phyloP scores from a whole-genome alignment of 2,113 vertebrate species.

The Danionella cerebrum region DNA sequence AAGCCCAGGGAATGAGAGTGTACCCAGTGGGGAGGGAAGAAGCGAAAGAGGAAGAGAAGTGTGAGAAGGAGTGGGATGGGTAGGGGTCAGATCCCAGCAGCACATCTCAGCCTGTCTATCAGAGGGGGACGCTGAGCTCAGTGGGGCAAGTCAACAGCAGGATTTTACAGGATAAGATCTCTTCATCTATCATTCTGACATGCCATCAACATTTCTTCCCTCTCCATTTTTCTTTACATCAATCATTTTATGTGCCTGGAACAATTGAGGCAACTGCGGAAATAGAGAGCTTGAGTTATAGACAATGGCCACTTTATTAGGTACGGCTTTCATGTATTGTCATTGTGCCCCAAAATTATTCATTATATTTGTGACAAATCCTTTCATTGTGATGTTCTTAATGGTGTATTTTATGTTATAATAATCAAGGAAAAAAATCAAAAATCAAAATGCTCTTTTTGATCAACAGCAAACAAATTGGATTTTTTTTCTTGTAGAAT shows the following conservation, averaged over 20 bases:
- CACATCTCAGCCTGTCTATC: neutral
- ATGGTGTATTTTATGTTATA: no score
- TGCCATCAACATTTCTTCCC: constrained; percentile 11
- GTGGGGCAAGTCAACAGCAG: neutral
- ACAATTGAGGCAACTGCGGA: constrained; percentile 9
- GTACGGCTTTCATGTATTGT: no score
- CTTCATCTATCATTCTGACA: constrained; percentile 21
- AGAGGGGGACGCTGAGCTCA: neutral
- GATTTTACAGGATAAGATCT: constrained; percentile 17
- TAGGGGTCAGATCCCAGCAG: constrained; percentile 22
- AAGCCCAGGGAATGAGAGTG: constrained; percentile 32
- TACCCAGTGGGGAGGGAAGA: neutral
- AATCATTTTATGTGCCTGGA: constrained; percentile 12
- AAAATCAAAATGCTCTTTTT: no score
- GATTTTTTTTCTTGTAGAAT: no score
- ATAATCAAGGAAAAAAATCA: no score
- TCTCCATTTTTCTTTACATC: constrained; percentile 18
- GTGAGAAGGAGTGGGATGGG: constrained; percentile 24
- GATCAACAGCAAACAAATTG: no score
- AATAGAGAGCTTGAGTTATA: neutral
- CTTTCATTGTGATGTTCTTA: no score
- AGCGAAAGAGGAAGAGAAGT: constrained; percentile 28
- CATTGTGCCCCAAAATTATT: no score
- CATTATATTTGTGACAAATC: no score
- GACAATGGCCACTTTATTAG: no score